A percentile compares a stretch with the other conserved stretches of the same genome.
phyloP scores from a whole-genome alignment of 2,113 vertebrate species.

The Eulemur macaco region DNA sequence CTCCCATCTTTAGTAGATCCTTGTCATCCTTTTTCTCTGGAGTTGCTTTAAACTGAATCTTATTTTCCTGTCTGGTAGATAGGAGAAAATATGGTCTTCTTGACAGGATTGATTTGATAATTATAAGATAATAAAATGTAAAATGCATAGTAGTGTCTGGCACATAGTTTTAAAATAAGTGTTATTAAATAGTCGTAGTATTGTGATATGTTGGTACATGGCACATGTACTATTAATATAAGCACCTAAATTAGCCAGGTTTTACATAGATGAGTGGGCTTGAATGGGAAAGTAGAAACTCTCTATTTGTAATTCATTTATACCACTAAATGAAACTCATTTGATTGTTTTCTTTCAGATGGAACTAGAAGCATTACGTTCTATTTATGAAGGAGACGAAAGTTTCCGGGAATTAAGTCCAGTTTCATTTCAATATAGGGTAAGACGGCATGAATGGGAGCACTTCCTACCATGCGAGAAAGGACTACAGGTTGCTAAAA shows the following conservation, averaged over 20 bases:
- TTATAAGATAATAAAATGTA: not conserved
- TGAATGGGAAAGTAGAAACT: not conserved
- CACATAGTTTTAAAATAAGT: not conserved
- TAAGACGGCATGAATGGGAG: slow-evolving; percentile 80
- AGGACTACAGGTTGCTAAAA: not conserved
- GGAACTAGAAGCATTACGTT: slow-evolving; percentile 97
- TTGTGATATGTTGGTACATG: not conserved
- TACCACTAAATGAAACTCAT: not conserved
- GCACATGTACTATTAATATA: too few species aligned
- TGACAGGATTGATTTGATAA: not conserved
- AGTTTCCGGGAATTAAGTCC: slow-evolving; percentile 95
- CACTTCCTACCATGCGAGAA: not conserved
- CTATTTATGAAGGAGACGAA: slow-evolving; percentile 96
- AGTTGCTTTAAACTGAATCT: not conserved
- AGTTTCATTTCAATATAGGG: slow-evolving; percentile 95
- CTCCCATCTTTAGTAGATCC: not conserved
- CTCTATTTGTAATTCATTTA: not conserved
- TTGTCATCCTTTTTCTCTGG: not conserved
- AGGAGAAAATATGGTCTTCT: not conserved
- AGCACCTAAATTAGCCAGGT: not conserved
- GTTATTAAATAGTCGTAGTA: not conserved
- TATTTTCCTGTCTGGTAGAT: not conserved
- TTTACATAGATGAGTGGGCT: not conserved
- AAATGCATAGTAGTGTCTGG: not conserved
- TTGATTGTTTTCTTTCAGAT: slow-evolving; percentile 85